Conservation (phyloP, 2,113 vertebrate species). For the Morone chrysops region DNA sequence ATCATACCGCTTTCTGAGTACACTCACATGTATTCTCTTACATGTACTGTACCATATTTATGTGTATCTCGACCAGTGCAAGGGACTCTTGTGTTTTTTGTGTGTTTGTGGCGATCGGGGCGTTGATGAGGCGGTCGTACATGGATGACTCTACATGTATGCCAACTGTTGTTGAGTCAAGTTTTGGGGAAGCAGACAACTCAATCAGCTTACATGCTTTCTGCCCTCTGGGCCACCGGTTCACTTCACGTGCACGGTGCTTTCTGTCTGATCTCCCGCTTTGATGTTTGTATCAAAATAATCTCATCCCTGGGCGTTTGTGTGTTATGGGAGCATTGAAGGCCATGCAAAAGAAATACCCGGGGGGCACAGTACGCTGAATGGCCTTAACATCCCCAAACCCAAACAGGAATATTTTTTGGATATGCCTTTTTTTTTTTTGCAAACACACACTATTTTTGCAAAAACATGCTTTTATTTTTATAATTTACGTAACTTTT, state of each 20-base stretch:
- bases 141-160: slow-evolving; percentile 10
- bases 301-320: slow-evolving; percentile 53
- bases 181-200: slow-evolving; percentile 54
- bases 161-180: slow-evolving; percentile 41
- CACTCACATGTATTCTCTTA: too few species aligned
- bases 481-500: not conserved
- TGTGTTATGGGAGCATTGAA: slow-evolving; percentile 50
- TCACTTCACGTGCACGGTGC: slow-evolving; percentile 45
- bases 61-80: not conserved
- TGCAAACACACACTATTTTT: slow-evolving; percentile 21
- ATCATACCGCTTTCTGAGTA: not conserved
- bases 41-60: not conserved
- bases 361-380: slow-evolving; percentile 31
- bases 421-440: slow-evolving; percentile 11
- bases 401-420: slow-evolving; percentile 43
- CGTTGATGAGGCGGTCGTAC: slow-evolving; percentile 14
- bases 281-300: slow-evolving; percentile 78
- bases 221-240: slow-evolving; percentile 47
- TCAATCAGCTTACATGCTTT: slow-evolving; percentile 62
- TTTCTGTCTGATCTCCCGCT: slow-evolving; percentile 69
- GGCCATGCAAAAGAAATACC: slow-evolving; percentile 55
- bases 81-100: not conserved
- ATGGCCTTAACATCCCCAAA: slow-evolving; percentile 49
- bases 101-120: slow-evolving; percentile 1
- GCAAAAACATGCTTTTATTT: slow-evolving; percentile 34